A percentile compares a stretch with the other conserved stretches of the same genome.
phyloP scores from a whole-genome alignment of 2,113 vertebrate genomes.

The Harpagus bidentatus region DNA sequence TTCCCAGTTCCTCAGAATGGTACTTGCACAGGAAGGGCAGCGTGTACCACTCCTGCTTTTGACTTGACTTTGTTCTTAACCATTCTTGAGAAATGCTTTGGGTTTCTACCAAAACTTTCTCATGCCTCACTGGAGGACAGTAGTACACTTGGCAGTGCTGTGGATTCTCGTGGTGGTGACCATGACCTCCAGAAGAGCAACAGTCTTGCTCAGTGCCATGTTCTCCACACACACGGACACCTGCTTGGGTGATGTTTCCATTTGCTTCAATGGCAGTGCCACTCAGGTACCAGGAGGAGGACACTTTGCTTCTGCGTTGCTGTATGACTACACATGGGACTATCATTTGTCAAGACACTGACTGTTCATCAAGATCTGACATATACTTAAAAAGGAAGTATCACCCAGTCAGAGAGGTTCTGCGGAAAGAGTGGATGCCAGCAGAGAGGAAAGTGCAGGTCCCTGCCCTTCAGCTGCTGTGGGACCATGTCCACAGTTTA shows the following conservation, averaged over 20 bases:
- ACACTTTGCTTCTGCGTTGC: neutral
- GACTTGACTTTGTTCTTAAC: neutral
- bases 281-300: neutral
- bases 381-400: neutral
- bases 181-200: neutral
- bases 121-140: neutral
- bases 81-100: neutral
- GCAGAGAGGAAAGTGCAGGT: neutral
- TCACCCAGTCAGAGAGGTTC: neutral
- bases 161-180: neutral
- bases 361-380: neutral
- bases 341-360: neutral
- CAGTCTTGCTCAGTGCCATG: neutral
- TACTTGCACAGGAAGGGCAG: neutral
- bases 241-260: neutral
- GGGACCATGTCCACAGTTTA: neutral
- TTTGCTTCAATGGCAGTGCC: neutral
- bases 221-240: neutral
- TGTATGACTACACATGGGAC: neutral
- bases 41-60: neutral
- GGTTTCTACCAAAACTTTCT: neutral
- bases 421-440: neutral
- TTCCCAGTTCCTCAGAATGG: neutral
- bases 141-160: neutral
- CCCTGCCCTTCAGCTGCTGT: neutral